These are phyloP conservation scores for Dendrocincla fuliginosa DNA, from an alignment of 2,797 vertebrate genomes.

Conservation along the genomic window DNA sequence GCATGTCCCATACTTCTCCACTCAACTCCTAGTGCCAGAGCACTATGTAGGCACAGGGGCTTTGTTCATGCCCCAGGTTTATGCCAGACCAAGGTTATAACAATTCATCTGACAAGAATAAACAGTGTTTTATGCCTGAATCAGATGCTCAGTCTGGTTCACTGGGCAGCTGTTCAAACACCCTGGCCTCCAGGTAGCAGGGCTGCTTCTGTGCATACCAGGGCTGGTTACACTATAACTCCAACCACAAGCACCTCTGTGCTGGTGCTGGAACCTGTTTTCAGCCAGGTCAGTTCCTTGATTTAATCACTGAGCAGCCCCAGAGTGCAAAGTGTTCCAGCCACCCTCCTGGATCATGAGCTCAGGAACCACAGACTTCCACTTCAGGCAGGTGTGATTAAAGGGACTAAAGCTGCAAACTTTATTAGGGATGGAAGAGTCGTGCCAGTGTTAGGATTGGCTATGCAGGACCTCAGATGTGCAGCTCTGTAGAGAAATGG, in stretches of 20 bases:
- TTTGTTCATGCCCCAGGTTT: not conserved
- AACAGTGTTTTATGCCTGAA: not conserved
- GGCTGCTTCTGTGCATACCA: not conserved
- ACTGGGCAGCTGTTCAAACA: not conserved
- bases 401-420: not conserved
- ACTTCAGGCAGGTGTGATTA: not conserved
- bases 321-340: not conserved
- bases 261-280: not conserved
- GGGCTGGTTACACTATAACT: not conserved
- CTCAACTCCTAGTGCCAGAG: not conserved
- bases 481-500: not conserved
- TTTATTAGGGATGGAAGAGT: not conserved
- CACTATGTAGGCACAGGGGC: too few species aligned
- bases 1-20: fast-evolving
- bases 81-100: not conserved
- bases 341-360: not conserved
- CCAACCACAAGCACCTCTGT: not conserved
- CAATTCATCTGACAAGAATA: not conserved
- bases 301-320: not conserved
- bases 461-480: not conserved
- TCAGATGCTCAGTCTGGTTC: not conserved
- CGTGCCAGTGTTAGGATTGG: not conserved
- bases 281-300: not conserved
- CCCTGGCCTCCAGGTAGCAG: not conserved
- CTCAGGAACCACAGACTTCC: not conserved